Conservation (phyloP, 2,797 vertebrate genomes). For the Rousettus madagascariensis region DNA sequence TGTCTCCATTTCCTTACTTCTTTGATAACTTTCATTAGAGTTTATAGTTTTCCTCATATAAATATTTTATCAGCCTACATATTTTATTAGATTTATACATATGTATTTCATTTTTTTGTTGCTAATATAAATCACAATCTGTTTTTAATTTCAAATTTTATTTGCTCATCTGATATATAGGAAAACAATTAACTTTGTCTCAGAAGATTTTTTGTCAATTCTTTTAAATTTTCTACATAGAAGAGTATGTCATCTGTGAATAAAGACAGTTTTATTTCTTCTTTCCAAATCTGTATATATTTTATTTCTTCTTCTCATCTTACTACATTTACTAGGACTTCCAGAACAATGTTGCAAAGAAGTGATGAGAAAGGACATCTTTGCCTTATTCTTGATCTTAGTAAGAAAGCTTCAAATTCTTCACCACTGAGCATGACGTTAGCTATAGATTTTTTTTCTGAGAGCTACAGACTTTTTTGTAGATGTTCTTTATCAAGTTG, state of each 20-base stretch:
- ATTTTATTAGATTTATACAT: background rate
- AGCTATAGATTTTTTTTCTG: background rate
- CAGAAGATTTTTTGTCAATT: background rate
- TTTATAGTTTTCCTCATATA: background rate
- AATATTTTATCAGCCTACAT: background rate
- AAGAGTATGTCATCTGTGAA: background rate
- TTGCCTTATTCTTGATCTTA: background rate
- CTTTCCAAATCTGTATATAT: background rate
- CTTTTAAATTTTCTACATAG: background rate
- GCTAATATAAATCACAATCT: background rate
- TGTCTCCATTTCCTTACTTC: background rate
- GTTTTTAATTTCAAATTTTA: background rate
- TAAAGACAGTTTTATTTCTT: background rate
- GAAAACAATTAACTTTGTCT: background rate
- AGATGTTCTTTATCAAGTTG: background rate
- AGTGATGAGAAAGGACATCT: background rate
- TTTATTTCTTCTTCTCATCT: background rate
- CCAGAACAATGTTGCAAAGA: background rate
- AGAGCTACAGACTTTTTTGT: background rate
- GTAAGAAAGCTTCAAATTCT: background rate
- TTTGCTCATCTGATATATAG: background rate
- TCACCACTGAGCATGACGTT: background rate
- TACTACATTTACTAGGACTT: background rate
- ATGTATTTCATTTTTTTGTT: background rate
- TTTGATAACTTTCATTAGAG: background rate